Conservation (phyloP, 2,888 invertebrate genomes). For the Myopa tessellatipennis region DNA sequence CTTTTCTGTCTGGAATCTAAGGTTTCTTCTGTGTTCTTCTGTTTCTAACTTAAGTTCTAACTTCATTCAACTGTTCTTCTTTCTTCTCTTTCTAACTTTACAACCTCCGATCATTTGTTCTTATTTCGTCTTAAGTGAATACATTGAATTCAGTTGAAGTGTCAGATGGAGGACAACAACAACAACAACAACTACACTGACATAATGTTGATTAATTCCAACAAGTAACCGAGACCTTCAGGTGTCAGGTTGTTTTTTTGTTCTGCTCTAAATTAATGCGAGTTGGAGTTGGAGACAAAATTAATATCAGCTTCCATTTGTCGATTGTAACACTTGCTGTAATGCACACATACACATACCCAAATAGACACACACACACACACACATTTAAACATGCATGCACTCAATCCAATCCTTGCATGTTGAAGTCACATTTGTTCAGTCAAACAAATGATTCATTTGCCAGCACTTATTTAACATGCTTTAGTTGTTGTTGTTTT, state of each 20-base stretch:
- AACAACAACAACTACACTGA: slow-evolving; percentile 3
- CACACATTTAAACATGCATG: not conserved
- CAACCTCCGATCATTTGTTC: too few species aligned
- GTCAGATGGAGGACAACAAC: not conserved
- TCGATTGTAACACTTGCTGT: not conserved
- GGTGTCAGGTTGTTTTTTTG: not conserved
- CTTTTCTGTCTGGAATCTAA: too few species aligned
- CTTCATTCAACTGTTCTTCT: not conserved
- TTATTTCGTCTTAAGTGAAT: too few species aligned
- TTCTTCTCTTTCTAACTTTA: not conserved
- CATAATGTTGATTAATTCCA: too few species aligned
- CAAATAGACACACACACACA: not conserved
- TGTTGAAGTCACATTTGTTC: too few species aligned
- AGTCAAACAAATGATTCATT: too few species aligned
- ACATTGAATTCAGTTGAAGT: not conserved
- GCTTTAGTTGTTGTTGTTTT: too few species aligned
- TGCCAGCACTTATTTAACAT: too few species aligned
- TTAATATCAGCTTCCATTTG: not conserved
- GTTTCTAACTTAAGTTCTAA: not conserved
- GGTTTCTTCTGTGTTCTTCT: not conserved
- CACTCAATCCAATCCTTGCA: not conserved
- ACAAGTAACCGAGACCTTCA: too few species aligned
- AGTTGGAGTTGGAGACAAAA: not conserved
- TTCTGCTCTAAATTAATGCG: not conserved
- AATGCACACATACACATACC: not conserved